Percentiles rank a stretch among this genome's conserved stretches.
Conservation (phyloP, 2,797 vertebrate species). For the Dendrocincla tyrannina region DNA sequence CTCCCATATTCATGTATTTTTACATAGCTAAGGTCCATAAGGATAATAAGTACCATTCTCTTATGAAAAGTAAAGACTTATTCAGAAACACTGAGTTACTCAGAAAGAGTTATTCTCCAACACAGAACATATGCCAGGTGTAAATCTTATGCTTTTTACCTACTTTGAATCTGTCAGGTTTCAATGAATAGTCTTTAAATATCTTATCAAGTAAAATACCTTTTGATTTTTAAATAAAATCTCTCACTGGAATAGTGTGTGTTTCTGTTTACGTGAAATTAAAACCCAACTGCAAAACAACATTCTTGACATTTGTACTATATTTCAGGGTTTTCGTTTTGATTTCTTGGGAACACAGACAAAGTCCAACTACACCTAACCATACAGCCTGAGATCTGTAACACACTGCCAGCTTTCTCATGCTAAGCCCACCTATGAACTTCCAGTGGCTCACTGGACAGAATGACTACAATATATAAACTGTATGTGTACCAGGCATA, state of each 20-base stretch:
- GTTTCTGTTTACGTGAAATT: neutral
- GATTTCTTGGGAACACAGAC: neutral
- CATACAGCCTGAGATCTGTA: neutral
- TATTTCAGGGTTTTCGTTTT: neutral
- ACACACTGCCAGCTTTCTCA: neutral
- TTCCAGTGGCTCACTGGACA: neutral
- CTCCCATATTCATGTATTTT: neutral
- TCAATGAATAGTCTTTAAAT: neutral
- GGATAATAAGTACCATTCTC: neutral
- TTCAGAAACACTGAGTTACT: neutral
- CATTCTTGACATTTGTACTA: constrained; percentile 16
- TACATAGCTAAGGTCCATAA: neutral
- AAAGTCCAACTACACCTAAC: neutral
- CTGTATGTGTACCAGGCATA: neutral
- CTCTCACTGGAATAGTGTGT: neutral
- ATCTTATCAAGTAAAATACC: neutral
- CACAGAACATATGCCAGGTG: neutral
- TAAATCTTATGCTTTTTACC: neutral
- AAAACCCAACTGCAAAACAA: neutral
- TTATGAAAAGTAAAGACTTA: neutral
- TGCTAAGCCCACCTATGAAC: neutral
- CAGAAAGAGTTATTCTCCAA: neutral
- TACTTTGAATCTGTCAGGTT: neutral
- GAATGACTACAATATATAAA: neutral
- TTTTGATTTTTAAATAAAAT: neutral